Evolutionary conservation across 2,797 vertebrate genomes (phyloP).

Genomic region (Acrossocheilus wenchowensis): DNA sequence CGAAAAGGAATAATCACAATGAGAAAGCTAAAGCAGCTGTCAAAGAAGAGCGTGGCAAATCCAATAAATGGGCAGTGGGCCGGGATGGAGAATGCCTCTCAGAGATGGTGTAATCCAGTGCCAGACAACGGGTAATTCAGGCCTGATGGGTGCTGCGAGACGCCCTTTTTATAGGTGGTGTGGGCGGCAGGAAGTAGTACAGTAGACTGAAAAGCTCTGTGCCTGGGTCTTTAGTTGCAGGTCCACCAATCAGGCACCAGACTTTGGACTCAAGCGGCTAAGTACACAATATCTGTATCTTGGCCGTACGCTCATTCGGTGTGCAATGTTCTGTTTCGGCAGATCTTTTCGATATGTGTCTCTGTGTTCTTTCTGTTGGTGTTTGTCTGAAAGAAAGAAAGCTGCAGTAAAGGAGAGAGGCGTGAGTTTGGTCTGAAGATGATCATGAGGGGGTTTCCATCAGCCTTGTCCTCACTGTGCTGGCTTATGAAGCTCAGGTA

Average conservation of each 20-base stretch:
- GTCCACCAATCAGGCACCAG: constrained; percentile 41
- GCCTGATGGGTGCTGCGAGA: constrained; percentile 24
- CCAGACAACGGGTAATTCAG: constrained; percentile 8
- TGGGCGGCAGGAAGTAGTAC: constrained; percentile 36
- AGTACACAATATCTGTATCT: constrained; percentile 42
- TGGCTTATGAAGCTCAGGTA: constrained; percentile 16
- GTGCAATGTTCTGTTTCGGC: constrained; percentile 19
- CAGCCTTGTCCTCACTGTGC: constrained; percentile 27
- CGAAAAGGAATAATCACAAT: constrained; percentile 36
- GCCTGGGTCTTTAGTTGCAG: constrained; percentile 34
- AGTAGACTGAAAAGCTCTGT: constrained; percentile 36
- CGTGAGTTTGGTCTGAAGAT: constrained; percentile 50
- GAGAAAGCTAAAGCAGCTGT: constrained; percentile 41
- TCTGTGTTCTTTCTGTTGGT: constrained; percentile 62
- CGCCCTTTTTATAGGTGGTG: constrained; percentile 20
- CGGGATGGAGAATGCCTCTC: constrained; percentile 26
- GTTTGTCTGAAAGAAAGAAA: constrained; percentile 51
- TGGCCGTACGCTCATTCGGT: constrained; percentile 50
- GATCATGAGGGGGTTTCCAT: constrained; percentile 38
- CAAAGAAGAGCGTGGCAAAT: constrained; percentile 28
- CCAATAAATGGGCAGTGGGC: constrained; percentile 37
- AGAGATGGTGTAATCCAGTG: constrained; percentile 40
- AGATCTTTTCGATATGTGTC: constrained; percentile 66
- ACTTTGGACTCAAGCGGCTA: constrained; percentile 50
- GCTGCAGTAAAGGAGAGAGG: constrained; percentile 66